Percentiles rank a stretch among this genome's conserved stretches.
These are phyloP conservation scores for Ichneumon xanthorius DNA, from an alignment of 2,888 invertebrate species.

Conservation along the genomic window DNA sequence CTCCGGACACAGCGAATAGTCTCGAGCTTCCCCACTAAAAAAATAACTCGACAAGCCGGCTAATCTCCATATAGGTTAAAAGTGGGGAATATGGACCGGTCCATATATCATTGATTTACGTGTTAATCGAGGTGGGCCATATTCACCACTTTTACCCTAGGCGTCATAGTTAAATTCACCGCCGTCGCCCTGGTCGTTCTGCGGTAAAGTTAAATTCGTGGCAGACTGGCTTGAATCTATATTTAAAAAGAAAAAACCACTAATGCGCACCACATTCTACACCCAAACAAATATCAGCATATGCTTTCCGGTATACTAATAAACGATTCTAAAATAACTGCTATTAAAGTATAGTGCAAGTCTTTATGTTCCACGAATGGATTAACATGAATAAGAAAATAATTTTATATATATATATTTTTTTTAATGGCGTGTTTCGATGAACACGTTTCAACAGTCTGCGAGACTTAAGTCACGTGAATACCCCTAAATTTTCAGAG, in stretches of 20 bases:
- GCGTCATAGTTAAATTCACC: slow-evolving; percentile 40
- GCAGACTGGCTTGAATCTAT: slow-evolving; percentile 8
- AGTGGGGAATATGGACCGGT: no score
- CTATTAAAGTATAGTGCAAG: no score
- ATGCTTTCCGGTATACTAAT: neutral
- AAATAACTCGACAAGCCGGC: slow-evolving; percentile 3
- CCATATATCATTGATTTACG: no score
- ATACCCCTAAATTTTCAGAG: neutral
- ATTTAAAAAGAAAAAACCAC: slow-evolving; percentile 3
- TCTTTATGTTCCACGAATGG: neutral
- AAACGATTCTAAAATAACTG: neutral
- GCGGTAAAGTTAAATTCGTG: neutral
- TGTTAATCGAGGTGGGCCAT: no score
- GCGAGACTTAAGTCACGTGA: neutral
- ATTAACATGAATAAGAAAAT: neutral
- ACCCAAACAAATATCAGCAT: neutral
- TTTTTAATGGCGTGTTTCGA: neutral
- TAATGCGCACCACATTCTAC: slow-evolving; percentile 6
- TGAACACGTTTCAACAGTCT: neutral
- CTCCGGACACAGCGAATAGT: neutral
- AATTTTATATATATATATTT: neutral
- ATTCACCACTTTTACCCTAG: no score
- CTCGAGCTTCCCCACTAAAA: neutral
- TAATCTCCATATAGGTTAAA: no score
- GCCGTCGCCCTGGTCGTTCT: neutral